phyloP scores from a whole-genome alignment of 2,888 invertebrate genomes.

The Polydrusus tereticollis region DNA sequence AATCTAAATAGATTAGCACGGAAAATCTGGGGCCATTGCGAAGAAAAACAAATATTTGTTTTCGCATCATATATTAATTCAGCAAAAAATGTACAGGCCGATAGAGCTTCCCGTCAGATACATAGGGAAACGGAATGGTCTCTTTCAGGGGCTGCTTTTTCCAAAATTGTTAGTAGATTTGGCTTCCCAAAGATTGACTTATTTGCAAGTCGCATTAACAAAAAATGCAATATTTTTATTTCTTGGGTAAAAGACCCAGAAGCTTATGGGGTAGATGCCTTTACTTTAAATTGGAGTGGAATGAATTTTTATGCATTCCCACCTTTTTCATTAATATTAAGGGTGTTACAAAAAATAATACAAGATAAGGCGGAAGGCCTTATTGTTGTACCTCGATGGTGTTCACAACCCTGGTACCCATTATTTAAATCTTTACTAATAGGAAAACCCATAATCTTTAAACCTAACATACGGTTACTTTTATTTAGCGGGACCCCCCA shows the following conservation, averaged over 20 bases:
- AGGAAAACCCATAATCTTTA: conserved; percentile 5
- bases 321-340: too few species aligned
- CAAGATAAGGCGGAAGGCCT: conserved; percentile 31
- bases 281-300: too few species aligned
- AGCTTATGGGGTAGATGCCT: conserved; percentile 15
- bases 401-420: too few species aligned
- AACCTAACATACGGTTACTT: neutral
- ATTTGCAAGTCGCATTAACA: conserved; percentile 32
- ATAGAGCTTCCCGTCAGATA: conserved; percentile 21
- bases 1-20: conserved; percentile 48
- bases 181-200: conserved; percentile 30
- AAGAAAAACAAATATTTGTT: conserved; percentile 21
- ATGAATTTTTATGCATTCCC: too few species aligned
- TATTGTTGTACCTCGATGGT: too few species aligned
- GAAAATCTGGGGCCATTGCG: conserved; percentile 48
- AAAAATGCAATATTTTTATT: conserved; percentile 37
- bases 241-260: conserved; percentile 33
- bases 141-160: too few species aligned
- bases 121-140: conserved; percentile 18
- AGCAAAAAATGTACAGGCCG: conserved; percentile 21
- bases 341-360: conserved; percentile 27
- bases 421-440: too few species aligned
- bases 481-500: neutral
- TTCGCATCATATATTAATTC: too few species aligned
- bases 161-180: conserved; percentile 15